A percentile compares a stretch with the other conserved stretches of the same genome.
Evolutionary conservation across 2,797 vertebrate genomes (phyloP).

Genomic region (Parauchenoglanis punctatus): DNA sequence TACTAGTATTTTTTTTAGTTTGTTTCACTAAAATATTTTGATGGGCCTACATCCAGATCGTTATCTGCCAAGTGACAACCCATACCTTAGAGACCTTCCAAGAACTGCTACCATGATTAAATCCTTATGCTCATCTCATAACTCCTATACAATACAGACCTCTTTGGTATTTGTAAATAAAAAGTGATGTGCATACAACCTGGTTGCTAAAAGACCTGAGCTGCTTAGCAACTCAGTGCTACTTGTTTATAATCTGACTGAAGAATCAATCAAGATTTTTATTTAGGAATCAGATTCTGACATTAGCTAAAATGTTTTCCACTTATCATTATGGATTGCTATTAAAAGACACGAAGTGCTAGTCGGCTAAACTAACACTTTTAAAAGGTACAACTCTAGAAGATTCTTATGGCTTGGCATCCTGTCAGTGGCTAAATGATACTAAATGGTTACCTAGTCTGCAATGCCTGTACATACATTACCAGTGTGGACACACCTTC

Average conservation of each 20-base stretch:
- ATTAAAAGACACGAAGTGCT: background rate
- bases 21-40: background rate
- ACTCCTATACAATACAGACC: background rate
- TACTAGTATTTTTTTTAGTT: background rate
- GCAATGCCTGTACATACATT: no score
- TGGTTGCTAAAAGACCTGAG: background rate
- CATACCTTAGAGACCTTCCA: background rate
- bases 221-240: background rate
- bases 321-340: background rate
- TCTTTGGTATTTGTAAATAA: background rate
- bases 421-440: background rate
- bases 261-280: background rate
- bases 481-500: no score
- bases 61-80: background rate
- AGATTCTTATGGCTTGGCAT: background rate
- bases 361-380: background rate
- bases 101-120: background rate
- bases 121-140: background rate
- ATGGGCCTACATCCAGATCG: background rate
- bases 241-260: background rate
- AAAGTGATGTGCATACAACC: background rate
- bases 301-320: background rate
- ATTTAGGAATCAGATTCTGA: background rate
- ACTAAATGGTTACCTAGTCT: background rate
- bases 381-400: background rate